Evolutionary conservation across 2,113 vertebrate species (phyloP).

Genomic region (Carassius carassius): DNA sequence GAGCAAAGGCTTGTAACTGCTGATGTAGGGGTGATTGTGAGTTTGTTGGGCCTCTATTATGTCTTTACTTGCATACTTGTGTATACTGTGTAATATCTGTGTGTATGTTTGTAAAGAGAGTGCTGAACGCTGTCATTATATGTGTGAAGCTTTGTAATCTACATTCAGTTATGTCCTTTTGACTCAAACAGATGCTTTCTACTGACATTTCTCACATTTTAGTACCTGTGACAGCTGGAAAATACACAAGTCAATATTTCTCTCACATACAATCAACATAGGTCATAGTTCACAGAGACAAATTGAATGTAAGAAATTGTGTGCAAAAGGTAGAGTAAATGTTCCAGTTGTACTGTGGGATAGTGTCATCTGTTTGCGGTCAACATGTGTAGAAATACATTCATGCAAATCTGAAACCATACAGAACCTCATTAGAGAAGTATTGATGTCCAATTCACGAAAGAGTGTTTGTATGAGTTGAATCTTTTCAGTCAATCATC

Average conservation of each 20-base stretch:
- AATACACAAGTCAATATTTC: background rate
- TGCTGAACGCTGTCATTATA: constrained; percentile 10
- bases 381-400: background rate
- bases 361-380: background rate
- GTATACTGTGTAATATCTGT: background rate
- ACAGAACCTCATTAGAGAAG: too few relatives aligned
- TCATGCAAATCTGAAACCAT: background rate
- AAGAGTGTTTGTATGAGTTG: too few relatives aligned
- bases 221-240: background rate
- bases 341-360: background rate
- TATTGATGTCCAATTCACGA: too few relatives aligned
- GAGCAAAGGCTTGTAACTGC: background rate
- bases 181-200: constrained; percentile 35
- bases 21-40: background rate
- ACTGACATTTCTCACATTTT: background rate
- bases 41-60: background rate
- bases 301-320: background rate
- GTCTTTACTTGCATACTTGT: constrained; percentile 10
- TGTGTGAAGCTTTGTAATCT: constrained; percentile 29
- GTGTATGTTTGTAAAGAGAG: background rate
- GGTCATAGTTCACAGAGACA: background rate
- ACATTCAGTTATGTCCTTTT: constrained; percentile 1
- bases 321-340: background rate
- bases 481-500: too few relatives aligned
- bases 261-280: background rate